Conservation (phyloP, 1,140 invertebrate species). For the Achatina immaculata region DNA sequence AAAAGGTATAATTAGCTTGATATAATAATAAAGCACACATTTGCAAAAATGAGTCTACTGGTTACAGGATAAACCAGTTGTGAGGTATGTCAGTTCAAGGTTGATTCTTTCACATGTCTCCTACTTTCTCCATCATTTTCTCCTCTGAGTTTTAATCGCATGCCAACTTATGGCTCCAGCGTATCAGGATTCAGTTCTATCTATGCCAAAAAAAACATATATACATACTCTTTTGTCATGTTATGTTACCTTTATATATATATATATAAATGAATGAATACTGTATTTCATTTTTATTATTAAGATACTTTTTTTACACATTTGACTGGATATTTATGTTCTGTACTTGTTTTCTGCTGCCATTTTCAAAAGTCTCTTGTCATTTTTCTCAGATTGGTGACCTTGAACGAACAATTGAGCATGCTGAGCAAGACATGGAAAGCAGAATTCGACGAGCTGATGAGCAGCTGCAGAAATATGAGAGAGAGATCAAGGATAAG, state of each 20-base stretch:
- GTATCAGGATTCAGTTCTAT: too few species aligned
- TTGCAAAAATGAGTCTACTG: background rate
- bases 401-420: conserved; percentile 24
- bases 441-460: conserved; percentile 16
- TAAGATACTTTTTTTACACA: background rate
- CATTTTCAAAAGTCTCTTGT: too few species aligned
- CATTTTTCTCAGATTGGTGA: conserved; percentile 34
- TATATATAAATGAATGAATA: background rate
- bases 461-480: conserved; percentile 30
- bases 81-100: too few species aligned
- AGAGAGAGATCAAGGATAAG: conserved; percentile 35
- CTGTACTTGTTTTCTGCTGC: background rate
- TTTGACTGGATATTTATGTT: background rate
- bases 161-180: too few species aligned
- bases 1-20: background rate
- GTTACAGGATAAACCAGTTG: too few species aligned
- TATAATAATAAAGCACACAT: background rate
- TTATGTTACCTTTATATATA: background rate
- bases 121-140: too few species aligned
- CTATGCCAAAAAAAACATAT: background rate
- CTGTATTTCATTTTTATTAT: background rate
- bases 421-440: conserved; percentile 34
- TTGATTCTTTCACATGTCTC: too few species aligned
- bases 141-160: too few species aligned
- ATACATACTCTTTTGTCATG: background rate